Conservation (phyloP, 2,113 vertebrate genomes). For the Malurus melanocephalus region DNA sequence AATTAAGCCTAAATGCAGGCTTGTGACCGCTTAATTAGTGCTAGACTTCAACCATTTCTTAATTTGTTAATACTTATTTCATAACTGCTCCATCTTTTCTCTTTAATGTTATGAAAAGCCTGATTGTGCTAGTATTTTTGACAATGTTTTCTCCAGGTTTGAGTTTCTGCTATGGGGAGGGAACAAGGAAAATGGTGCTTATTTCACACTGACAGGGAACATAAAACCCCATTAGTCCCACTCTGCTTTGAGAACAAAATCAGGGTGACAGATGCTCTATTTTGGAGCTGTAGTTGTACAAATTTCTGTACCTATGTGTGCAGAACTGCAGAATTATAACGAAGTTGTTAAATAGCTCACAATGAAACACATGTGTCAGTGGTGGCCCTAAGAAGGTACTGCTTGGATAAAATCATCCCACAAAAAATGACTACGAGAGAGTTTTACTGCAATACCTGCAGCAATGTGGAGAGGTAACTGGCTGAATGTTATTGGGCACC, state of each 20-base stretch:
- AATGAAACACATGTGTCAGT: not conserved
- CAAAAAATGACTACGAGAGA: not conserved
- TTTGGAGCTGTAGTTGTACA: not conserved
- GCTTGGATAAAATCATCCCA: not conserved
- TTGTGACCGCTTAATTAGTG: slow-evolving; percentile 40
- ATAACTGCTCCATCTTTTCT: slow-evolving; percentile 3
- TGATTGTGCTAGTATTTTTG: not conserved
- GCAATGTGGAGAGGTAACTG: not conserved
- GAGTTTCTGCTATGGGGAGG: not conserved
- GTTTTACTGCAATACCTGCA: not conserved
- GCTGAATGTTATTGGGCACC: not conserved
- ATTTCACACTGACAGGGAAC: not conserved
- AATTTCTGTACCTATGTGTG: not conserved
- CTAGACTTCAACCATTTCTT: slow-evolving; percentile 17
- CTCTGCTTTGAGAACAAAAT: not conserved
- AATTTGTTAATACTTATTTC: slow-evolving; percentile 24
- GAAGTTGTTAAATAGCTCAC: not conserved
- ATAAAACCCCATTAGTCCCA: not conserved
- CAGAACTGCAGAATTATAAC: not conserved
- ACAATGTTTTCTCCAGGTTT: not conserved
- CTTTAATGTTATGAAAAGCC: not conserved
- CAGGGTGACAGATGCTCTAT: not conserved
- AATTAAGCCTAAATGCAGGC: slow-evolving; percentile 19
- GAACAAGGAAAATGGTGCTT: not conserved
- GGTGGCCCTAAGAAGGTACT: not conserved